Conservation (phyloP, 2,113 vertebrate species). For the Willisornis vidua region DNA sequence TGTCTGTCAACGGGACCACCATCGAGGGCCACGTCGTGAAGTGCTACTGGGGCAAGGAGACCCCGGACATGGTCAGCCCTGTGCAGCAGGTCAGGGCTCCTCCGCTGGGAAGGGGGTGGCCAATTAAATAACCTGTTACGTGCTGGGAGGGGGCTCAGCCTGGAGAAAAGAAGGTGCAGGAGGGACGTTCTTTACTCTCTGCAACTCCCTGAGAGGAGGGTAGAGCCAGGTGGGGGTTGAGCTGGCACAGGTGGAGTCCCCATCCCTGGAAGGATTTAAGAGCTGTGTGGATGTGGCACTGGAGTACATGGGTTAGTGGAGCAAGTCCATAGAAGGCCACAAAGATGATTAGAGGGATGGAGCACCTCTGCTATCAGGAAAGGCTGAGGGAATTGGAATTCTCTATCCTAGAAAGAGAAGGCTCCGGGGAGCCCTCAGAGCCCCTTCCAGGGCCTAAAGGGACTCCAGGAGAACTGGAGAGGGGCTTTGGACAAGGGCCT, state of each 20-base stretch:
- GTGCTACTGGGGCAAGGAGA: conserved; percentile 99
- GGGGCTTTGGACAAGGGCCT: not conserved
- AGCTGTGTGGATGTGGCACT: not conserved
- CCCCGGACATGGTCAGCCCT: conserved; percentile 88
- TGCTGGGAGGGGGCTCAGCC: not conserved
- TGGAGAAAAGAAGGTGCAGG: not conserved
- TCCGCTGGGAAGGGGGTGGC: not conserved
- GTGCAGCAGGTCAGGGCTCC: conserved; percentile 85
- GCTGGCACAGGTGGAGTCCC: not conserved
- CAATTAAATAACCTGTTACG: too few species aligned
- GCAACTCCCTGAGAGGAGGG: not conserved
- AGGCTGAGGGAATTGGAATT: too few species aligned
- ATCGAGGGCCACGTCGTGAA: conserved; percentile 96
- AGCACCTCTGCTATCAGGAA: not conserved
- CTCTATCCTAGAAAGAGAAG: not conserved
- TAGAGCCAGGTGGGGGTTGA: too few species aligned
- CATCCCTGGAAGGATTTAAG: not conserved
- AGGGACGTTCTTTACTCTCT: not conserved
- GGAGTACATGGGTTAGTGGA: not conserved
- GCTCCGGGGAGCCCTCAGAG: not conserved
- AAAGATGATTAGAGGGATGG: not conserved
- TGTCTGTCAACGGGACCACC: conserved; percentile 93
- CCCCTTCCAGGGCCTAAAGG: not conserved
- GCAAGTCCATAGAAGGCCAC: too few species aligned
- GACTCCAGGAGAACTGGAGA: not conserved